These are phyloP conservation scores for Leucophenga montana DNA, from an alignment of 2,888 invertebrate genomes.

Conservation along the genomic window DNA sequence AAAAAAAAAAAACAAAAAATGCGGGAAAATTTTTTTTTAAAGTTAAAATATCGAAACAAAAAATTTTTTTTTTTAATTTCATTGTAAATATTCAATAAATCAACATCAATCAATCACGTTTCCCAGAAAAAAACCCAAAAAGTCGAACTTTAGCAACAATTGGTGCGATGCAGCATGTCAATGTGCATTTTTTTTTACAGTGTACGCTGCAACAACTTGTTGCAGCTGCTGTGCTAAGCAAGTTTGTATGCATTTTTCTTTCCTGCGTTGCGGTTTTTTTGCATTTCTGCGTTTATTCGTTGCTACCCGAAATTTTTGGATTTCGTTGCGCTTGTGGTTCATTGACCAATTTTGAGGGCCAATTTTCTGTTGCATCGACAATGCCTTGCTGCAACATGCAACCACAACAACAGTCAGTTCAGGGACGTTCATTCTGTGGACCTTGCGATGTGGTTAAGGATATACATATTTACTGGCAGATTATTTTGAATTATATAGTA, in stretches of 20 bases:
- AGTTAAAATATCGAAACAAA: too few relatives aligned
- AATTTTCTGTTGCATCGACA: not conserved
- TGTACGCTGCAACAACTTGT: slow-evolving; percentile 4
- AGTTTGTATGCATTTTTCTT: not conserved
- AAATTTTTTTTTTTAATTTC: too few relatives aligned
- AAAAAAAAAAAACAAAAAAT: too few relatives aligned
- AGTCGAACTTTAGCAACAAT: too few relatives aligned
- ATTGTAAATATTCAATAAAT: too few relatives aligned
- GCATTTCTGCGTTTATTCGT: slow-evolving; percentile 7
- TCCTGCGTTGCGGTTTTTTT: slow-evolving; percentile 39
- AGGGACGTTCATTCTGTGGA: not conserved
- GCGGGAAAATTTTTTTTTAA: too few relatives aligned
- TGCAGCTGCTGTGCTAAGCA: slow-evolving; percentile 13
- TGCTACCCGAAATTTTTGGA: not conserved
- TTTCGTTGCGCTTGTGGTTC: slow-evolving; percentile 52
- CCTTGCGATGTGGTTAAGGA: not conserved
- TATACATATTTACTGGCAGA: slow-evolving; percentile 29
- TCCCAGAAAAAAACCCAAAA: too few relatives aligned
- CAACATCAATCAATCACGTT: too few relatives aligned
- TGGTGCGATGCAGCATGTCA: too few relatives aligned
- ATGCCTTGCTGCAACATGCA: slow-evolving; percentile 7
- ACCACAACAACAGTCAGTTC: slow-evolving; percentile 8
- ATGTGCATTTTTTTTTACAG: not conserved
- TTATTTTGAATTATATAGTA: too few relatives aligned
- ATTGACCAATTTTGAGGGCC: slow-evolving; percentile 60